phyloP scores from a whole-genome alignment of 2,113 vertebrate species.

The Poeciliopsis retropinna region DNA sequence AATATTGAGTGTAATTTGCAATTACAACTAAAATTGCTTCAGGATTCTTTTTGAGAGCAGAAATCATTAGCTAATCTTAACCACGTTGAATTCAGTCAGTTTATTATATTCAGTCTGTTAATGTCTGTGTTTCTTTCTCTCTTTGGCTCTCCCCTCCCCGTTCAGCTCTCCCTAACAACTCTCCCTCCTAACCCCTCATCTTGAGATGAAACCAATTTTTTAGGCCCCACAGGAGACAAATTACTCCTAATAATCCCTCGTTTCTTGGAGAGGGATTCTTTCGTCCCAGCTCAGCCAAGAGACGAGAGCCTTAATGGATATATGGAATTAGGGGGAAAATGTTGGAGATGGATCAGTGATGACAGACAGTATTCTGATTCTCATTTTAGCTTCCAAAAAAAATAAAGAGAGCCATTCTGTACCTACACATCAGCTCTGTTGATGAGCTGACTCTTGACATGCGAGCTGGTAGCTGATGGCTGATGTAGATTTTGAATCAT shows the following conservation, averaged over 20 bases:
- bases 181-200: constrained; percentile 6
- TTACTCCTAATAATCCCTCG: constrained; percentile 72
- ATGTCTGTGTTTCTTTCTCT: constrained; percentile 23
- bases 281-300: constrained; percentile 44
- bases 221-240: constrained; percentile 58
- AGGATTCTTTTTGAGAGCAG: not conserved
- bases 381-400: constrained; percentile 35
- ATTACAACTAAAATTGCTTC: not conserved
- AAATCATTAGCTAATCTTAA: not conserved
- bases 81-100: not conserved
- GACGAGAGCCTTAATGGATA: constrained; percentile 64
- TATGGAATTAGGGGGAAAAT: constrained; percentile 57
- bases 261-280: constrained; percentile 68
- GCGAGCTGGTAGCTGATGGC: constrained; percentile 31
- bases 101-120: not conserved
- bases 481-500: constrained; percentile 38
- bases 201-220: constrained; percentile 71
- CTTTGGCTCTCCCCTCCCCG: not conserved
- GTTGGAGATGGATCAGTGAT: constrained; percentile 36
- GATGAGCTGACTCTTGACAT: constrained; percentile 48
- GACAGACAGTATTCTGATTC: constrained; percentile 42
- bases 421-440: constrained; percentile 10
- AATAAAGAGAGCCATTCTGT: constrained; percentile 13
- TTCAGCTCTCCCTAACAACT: constrained; percentile 12
- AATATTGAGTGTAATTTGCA: not conserved